These are phyloP conservation scores for Galbula dea DNA, from an alignment of 2,113 vertebrate species.

Conservation along the genomic window DNA sequence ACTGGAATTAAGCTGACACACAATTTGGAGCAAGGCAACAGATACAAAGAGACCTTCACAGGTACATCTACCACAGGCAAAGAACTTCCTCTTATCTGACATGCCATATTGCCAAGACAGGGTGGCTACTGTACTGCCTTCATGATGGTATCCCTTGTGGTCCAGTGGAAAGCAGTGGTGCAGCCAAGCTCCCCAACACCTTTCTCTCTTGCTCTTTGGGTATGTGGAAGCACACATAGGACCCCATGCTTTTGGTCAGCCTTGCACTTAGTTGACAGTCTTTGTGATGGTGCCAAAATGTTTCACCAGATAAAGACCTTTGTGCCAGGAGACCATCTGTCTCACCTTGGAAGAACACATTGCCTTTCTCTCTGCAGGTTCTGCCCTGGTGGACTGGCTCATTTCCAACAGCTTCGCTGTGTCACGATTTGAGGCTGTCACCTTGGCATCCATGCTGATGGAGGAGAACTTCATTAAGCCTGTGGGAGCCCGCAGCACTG, in stretches of 20 bases:
- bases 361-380: slow-evolving; percentile 73
- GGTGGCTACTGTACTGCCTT: neutral
- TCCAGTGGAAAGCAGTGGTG: neutral
- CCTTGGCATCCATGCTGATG: slow-evolving; percentile 86
- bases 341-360: neutral
- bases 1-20: slow-evolving; percentile 83
- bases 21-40: slow-evolving; percentile 87
- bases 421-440: slow-evolving; percentile 84
- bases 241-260: neutral
- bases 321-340: neutral
- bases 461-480: slow-evolving; percentile 86
- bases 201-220: neutral
- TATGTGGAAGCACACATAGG: neutral
- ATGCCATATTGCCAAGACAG: neutral
- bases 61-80: slow-evolving; percentile 65
- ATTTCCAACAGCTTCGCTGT: slow-evolving; percentile 81
- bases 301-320: neutral
- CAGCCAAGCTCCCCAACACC: neutral
- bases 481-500: slow-evolving; percentile 79
- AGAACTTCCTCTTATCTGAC: neutral
- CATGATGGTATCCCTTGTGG: neutral
- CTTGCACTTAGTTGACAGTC: neutral
- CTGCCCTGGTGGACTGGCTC: slow-evolving; percentile 91
- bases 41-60: slow-evolving; percentile 90
- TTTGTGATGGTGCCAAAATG: neutral